These are phyloP conservation scores for Oryctes rhinoceros DNA, from an alignment of 1,140 invertebrate species.

Conservation along the genomic window DNA sequence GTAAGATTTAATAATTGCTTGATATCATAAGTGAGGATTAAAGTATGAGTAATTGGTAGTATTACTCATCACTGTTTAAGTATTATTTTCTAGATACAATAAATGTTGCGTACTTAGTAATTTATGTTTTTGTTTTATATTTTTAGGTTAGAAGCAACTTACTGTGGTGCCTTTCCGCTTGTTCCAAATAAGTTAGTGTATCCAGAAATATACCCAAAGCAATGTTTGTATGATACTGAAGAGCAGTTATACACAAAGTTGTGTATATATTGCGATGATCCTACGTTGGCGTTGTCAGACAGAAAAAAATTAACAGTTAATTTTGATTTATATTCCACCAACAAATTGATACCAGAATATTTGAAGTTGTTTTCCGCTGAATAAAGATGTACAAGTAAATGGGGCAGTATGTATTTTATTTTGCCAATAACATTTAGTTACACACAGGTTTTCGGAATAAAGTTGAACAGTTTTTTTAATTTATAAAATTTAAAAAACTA, in stretches of 20 bases:
- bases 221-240: constrained; percentile 69
- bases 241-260: constrained; percentile 66
- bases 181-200: constrained; percentile 76
- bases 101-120: constrained; percentile 18
- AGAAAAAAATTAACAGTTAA: constrained; percentile 55
- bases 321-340: constrained; percentile 48
- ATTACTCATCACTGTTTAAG: too few relatives aligned
- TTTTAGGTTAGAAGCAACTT: constrained; percentile 73
- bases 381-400: not conserved
- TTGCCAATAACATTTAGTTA: too few relatives aligned
- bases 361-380: constrained; percentile 21
- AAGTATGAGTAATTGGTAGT: too few relatives aligned
- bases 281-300: constrained; percentile 55
- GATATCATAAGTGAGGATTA: too few relatives aligned
- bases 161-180: constrained; percentile 74
- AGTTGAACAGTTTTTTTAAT: too few relatives aligned
- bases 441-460: too few relatives aligned
- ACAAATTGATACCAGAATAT: constrained; percentile 45
- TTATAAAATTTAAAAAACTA: too few relatives aligned
- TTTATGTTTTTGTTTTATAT: constrained; percentile 16
- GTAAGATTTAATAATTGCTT: too few relatives aligned
- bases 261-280: constrained; percentile 62
- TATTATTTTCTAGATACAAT: constrained; percentile 33
- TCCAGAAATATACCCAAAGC: constrained; percentile 75
- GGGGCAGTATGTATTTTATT: too few relatives aligned